Evolutionary conservation across 2,888 invertebrate species (phyloP), one percentile per base, ranked within the genome.

Genomic region (Pyrocoelia pectoralis): DNA sequence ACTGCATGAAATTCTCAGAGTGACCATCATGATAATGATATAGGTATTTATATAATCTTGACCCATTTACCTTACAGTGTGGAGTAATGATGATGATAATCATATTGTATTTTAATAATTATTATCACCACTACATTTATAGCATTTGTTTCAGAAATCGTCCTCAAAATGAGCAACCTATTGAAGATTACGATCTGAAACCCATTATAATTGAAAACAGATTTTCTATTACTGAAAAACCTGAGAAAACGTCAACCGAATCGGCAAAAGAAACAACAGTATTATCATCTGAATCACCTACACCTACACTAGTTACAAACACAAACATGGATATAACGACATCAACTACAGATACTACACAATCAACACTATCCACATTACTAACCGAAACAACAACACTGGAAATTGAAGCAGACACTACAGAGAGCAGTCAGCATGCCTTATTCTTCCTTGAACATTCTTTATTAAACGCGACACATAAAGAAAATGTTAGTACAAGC

Each of bases 391-490:
- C 55, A 12, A 65, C 66, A 10, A 66, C 61, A 10, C 28, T 57
- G 12, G 53, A 52, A n/a, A 50, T 62, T 18, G 61, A 52, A 58
- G 9, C 54, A 19, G 56, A 60, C 54, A 54, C 58, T 15, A 66
- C 58, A 15, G 6, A 43, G 2, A 43, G 17, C 17, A 43, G 17
- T 54, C 59, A 65, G 15, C 73, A 74, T 56, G 74, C 74, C 15
- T 67, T 74, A 46, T 74, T 74, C 65, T 74, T 74, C 43, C 55
- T 68, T 13, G 14, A 65, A 15, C 68, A 67, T 9, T 54, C 68
- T 19, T 54, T 59, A 53, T 58, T 38, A 15, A 56, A 68, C 17
- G 49, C 56, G 49, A 64, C 64, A 66, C 57, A 63, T 58, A 67
- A 65, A 60, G 58, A 53, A 58, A 64, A 60, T 57, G 65, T 58